Conservation (phyloP, 2,113 vertebrate genomes). For the Recurvirostra avosetta region DNA sequence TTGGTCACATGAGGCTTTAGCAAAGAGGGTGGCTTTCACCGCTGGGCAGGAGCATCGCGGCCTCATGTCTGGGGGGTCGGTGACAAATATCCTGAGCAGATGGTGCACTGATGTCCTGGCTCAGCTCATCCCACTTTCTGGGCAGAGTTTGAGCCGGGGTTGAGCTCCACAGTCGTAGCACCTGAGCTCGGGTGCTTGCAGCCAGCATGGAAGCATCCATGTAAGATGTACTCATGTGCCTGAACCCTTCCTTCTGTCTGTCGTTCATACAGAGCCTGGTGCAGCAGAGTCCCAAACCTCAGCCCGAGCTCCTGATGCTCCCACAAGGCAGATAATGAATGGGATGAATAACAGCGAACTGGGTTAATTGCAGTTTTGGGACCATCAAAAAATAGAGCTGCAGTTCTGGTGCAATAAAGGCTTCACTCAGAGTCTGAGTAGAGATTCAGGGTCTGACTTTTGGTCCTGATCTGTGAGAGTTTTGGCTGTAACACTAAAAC, state of each 20-base stretch:
- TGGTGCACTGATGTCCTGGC: accelerated
- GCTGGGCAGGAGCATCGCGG: accelerated
- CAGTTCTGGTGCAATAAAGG: background rate
- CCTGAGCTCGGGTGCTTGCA: background rate
- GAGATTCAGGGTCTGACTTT: background rate
- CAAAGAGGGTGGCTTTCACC: background rate
- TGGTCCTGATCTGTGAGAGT: background rate
- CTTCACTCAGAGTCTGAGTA: background rate
- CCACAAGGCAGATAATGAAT: background rate
- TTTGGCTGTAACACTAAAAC: background rate
- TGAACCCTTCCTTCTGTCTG: too few relatives aligned
- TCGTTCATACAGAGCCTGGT: background rate
- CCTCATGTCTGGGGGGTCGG: background rate
- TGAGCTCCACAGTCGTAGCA: background rate
- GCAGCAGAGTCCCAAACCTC: background rate
- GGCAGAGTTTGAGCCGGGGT: background rate
- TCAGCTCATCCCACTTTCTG: background rate
- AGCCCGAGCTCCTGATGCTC: background rate
- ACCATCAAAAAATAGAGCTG: background rate
- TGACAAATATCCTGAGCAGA: background rate
- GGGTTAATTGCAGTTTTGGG: background rate
- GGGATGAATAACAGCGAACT: background rate
- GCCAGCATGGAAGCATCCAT: accelerated
- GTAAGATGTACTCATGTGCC: background rate
- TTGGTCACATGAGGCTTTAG: background rate